Base-by-base conservation (phyloP, 2,888 invertebrate species). In the Criorhina ranunculi region DNA sequence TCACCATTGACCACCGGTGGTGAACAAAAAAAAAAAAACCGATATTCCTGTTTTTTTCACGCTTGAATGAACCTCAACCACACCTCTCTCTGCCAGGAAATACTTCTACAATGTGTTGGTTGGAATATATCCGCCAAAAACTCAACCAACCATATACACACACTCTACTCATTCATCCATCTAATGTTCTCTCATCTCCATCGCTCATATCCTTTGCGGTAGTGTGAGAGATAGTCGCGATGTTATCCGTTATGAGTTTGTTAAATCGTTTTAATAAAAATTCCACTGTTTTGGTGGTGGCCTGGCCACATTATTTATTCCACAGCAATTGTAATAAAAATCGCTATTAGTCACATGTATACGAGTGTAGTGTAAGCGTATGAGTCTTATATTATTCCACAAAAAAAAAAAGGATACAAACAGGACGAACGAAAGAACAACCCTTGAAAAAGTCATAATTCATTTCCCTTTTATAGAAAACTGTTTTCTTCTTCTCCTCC, bases 291-390 rank as follows among this genome's bases (percentile, higher is more conserved):
- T n/a, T n/a, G n/a, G n/a, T 42, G 53, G 55, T 29, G 29, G 6
- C n/a, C n/a, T 49, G 78, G 85, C 70, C 66, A 53, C 80, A 85
- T 80, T 85, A 85, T 85, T 85, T 85, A 85, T 85, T 53, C 75
- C 59, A n/a, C 66, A 4, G 66, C 80, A 80, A 85, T 85, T 85
- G 85, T 80, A 85, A 85, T 85, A 85, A 80, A 85, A 85, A 80
- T 80, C 70, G 79, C 80, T 85, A 85, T 85, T 85, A 85, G 85
- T 85, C 85, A 80, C 80, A 76, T 85, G 75, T n/a, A n/a, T n/a
- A n/a, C n/a, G n/a, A n/a, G n/a, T n/a, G n/a, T 44, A 75, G 64
- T 46, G 44, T 70, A 46, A 75, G 69, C 85, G 59, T 75, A 70
- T 80, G 80, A 69, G 85, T 59, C 60, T 79, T 69, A 79, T 69